Evolutionary conservation across 2,113 vertebrate species (phyloP).

Genomic region (Neolamprologus kungweensis): DNA sequence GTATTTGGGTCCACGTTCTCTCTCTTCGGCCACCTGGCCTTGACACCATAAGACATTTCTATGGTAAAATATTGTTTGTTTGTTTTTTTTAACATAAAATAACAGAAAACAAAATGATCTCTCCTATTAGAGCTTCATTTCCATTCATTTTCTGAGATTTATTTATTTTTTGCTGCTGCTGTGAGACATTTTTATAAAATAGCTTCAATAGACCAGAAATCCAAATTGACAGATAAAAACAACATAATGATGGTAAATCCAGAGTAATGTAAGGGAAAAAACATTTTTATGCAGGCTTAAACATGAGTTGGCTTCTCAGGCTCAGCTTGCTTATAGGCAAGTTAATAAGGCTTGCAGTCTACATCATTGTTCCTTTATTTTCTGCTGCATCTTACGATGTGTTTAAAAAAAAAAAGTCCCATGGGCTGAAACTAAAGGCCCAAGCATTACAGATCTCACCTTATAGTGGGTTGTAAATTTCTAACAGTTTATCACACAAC

Average conservation of each 20-base stretch:
- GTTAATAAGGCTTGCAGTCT: background rate
- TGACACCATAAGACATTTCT: background rate
- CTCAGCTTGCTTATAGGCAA: background rate
- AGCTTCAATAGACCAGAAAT: background rate
- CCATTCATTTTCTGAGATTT: background rate
- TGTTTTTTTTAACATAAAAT: background rate
- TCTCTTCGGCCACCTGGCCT: background rate
- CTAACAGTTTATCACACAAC: background rate
- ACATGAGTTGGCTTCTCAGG: background rate
- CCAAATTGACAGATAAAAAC: background rate
- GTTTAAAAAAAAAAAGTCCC: background rate
- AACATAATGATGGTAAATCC: background rate
- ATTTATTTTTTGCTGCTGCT: background rate
- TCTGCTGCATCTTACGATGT: background rate
- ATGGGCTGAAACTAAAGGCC: background rate
- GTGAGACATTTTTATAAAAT: background rate
- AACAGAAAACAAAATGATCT: background rate
- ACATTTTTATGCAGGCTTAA: background rate
- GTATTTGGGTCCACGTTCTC: background rate
- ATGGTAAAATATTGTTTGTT: background rate
- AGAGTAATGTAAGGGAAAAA: background rate
- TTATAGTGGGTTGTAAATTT: background rate
- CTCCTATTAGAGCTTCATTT: background rate
- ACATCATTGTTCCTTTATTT: background rate
- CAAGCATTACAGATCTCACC: background rate